A percentile compares a stretch with the other conserved stretches of the same genome.
These are phyloP conservation scores for Invenusta paracnida DNA, from an alignment of 2,888 invertebrate species.

Conservation along the genomic window DNA sequence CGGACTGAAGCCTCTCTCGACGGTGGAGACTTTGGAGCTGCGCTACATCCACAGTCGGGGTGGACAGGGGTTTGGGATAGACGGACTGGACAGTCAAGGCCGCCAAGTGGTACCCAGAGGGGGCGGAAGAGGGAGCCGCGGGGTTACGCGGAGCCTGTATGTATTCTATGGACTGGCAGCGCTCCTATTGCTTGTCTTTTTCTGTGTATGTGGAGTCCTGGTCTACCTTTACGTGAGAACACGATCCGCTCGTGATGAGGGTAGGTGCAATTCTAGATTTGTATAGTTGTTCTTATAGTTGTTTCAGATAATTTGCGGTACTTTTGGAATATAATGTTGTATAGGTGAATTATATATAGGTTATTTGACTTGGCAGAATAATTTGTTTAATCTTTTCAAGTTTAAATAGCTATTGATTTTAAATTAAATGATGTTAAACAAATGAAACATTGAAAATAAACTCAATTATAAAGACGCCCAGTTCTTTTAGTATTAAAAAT, in stretches of 20 bases:
- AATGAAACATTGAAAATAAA: no score
- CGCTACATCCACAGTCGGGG: neutral
- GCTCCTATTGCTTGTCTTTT: neutral
- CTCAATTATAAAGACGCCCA: no score
- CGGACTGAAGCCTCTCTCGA: neutral
- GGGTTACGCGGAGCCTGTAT: neutral
- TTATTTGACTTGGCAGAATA: no score
- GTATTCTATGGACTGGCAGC: conserved; percentile 5
- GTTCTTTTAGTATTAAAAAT: no score
- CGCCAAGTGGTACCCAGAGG: neutral
- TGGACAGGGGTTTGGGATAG: neutral
- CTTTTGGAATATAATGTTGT: no score
- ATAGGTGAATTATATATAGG: no score
- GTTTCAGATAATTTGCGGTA: no score
- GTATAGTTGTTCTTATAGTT: neutral
- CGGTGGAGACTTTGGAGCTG: neutral
- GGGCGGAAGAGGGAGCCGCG: neutral
- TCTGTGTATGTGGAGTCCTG: conserved; percentile 3
- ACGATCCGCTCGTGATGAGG: neutral
- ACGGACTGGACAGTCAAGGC: neutral
- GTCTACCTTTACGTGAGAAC: neutral
- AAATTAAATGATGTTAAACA: no score
- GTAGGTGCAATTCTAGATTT: neutral
- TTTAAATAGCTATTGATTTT: no score
- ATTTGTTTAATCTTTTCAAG: no score